A percentile compares a stretch with the other conserved stretches of the same genome.
phyloP scores from a whole-genome alignment of 2,888 invertebrate species.

The Apomyelois bistriatella region DNA sequence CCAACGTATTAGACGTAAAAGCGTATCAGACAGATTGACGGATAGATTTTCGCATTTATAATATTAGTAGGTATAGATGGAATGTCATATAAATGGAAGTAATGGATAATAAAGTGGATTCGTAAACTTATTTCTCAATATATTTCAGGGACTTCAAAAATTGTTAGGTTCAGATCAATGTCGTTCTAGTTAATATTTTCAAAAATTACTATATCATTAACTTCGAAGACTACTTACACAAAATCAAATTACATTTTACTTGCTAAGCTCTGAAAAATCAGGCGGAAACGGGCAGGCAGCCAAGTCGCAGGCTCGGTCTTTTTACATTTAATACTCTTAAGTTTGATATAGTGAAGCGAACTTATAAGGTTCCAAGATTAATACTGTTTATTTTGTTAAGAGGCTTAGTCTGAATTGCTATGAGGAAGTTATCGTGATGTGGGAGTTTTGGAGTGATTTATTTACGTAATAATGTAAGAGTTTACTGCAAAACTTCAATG shows the following conservation, averaged over 20 bases:
- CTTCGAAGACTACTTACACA: constrained; percentile 5
- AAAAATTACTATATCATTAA: constrained; percentile 9
- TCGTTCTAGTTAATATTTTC: not conserved
- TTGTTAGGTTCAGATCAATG: too few species aligned
- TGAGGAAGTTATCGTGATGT: constrained; percentile 28
- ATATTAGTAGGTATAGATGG: too few species aligned
- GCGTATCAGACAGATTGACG: too few species aligned
- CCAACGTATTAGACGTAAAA: too few species aligned
- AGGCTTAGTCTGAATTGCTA: constrained; percentile 60
- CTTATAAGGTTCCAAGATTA: constrained; percentile 58
- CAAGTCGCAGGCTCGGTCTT: constrained; percentile 33
- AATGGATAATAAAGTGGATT: too few species aligned
- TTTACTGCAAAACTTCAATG: not conserved
- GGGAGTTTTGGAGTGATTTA: constrained; percentile 24
- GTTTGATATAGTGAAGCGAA: constrained; percentile 63
- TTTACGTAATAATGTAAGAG: not conserved
- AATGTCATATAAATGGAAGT: too few species aligned
- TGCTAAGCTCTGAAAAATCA: constrained; percentile 13
- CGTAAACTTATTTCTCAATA: too few species aligned
- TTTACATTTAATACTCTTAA: constrained; percentile 72
- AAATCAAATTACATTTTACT: constrained; percentile 14
- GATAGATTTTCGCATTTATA: too few species aligned
- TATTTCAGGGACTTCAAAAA: too few species aligned
- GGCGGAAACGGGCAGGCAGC: not conserved
- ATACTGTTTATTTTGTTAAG: constrained; percentile 64